Percentiles rank a stretch among this genome's conserved stretches.
Evolutionary conservation across 2,888 invertebrate genomes (phyloP).

Genomic region (Saturnia pavonia): DNA sequence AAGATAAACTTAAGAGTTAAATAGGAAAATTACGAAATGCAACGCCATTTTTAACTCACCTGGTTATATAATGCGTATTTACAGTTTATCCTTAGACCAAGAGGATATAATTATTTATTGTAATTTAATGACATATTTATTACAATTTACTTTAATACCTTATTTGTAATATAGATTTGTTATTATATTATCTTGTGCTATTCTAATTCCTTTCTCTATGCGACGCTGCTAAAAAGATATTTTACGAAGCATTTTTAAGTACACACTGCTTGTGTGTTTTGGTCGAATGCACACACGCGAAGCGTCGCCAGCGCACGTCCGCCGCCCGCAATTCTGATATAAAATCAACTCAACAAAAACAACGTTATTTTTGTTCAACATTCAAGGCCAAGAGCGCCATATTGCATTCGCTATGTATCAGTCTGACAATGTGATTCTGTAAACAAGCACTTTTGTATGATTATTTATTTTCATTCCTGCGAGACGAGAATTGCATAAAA

Average conservation of each 20-base stretch:
- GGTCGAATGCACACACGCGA: constrained; percentile 37
- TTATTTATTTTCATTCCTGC: constrained; percentile 16
- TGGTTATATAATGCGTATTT: background rate
- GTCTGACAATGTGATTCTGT: constrained; percentile 54
- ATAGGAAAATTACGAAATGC: background rate
- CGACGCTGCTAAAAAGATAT: background rate
- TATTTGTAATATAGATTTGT: background rate
- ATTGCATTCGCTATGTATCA: constrained; percentile 63
- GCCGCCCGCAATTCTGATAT: constrained; percentile 56
- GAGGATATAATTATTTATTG: background rate
- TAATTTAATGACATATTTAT: too few relatives aligned
- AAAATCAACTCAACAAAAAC: constrained; percentile 73
- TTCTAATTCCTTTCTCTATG: background rate
- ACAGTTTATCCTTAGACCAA: too few relatives aligned
- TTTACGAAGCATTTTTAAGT: background rate
- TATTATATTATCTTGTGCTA: background rate
- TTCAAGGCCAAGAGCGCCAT: constrained; percentile 73
- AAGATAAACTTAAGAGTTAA: too few relatives aligned
- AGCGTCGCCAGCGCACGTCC: constrained; percentile 33
- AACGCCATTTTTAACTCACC: background rate
- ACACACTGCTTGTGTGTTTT: constrained; percentile 28
- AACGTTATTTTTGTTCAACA: constrained; percentile 73
- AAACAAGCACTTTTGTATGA: constrained; percentile 58
- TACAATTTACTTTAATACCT: too few relatives aligned
- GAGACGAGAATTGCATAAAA: background rate